These are phyloP conservation scores for Halyomorpha halys DNA, from an alignment of 1,140 invertebrate species.

Conservation along the genomic window DNA sequence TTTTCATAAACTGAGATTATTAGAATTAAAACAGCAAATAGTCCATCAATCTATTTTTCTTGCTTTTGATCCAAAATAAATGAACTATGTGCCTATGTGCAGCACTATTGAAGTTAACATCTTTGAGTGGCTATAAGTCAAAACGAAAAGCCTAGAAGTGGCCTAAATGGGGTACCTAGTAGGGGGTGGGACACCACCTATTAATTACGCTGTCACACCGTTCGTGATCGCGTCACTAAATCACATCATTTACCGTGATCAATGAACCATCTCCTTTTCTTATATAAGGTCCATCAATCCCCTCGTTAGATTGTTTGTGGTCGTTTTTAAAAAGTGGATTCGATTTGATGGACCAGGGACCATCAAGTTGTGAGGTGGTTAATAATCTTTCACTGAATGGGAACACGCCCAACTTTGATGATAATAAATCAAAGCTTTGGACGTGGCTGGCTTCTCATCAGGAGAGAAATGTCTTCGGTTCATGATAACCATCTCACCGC, in stretches of 20 bases:
- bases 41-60: no score
- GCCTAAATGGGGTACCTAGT: background rate
- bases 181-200: constrained; percentile 1
- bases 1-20: no score
- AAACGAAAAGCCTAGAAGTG: background rate
- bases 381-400: constrained; percentile 11
- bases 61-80: no score
- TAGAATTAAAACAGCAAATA: no score
- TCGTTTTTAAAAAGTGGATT: constrained; percentile 14
- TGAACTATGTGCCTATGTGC: no score
- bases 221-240: constrained; percentile 16
- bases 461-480: no score
- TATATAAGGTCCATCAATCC: constrained; percentile 16
- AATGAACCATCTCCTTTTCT: constrained; percentile 18
- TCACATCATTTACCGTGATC: constrained; percentile 16
- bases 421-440: constrained; percentile 10
- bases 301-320: constrained; percentile 18
- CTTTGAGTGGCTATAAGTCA: no score
- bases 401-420: constrained; percentile 18
- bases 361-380: background rate
- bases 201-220: constrained; percentile 13
- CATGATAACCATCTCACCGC: no score
- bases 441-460: no score
- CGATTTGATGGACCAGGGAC: background rate
- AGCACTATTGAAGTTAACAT: no score